Evolutionary conservation across 2,888 invertebrate genomes (phyloP), one percentile per base, ranked within the genome.

Genomic region (Apantesis nais): DNA sequence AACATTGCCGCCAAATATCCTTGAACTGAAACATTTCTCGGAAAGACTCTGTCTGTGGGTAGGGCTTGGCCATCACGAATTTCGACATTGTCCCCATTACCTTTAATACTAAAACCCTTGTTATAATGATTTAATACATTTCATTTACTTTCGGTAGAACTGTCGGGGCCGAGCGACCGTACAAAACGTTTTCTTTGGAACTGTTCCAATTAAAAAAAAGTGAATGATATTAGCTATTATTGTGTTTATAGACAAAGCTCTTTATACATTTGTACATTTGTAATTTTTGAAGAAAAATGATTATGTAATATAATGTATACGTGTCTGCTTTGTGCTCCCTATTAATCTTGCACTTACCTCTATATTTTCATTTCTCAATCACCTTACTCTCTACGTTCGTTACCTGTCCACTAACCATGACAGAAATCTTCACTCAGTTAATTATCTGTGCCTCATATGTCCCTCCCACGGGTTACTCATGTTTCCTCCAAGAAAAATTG

Each of bases 121-220:
- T 67, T 70, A 68, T 67, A 55, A 72, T 70, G 71, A 58, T 63
- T 71, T 68, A 74, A 82, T 68, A 67, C 39, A 64, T 48, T 77
- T 81, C 73, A 74, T 80, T 76, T 71, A 74, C 75, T 67, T 86
- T 86, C 85, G 74, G 79, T 76, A 81, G 79, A 68, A 73, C 75
- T 82, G 70, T 83, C 79, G 80, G 80, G 80, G 85, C 84, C 85
- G 83, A 81, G 82, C 83, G 88, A 85, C 86, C 90, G 88, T 90
- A 90, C 91, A 87, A 85, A 67, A 78, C 76, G 86, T 82, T 85
- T 86, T 85, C 85, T 83, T 90, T 92, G 92, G 90, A 90, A 86
- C 83, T 73, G 72, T 77, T 91, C 92, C 92, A 92, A 91, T 29
- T 55, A 12, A 64, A 65, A 62, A 71, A 82, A 79, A 81, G 74